These are phyloP conservation scores for Drosophila pachea DNA, from an alignment of 1,140 invertebrate genomes.

Conservation along the genomic window DNA sequence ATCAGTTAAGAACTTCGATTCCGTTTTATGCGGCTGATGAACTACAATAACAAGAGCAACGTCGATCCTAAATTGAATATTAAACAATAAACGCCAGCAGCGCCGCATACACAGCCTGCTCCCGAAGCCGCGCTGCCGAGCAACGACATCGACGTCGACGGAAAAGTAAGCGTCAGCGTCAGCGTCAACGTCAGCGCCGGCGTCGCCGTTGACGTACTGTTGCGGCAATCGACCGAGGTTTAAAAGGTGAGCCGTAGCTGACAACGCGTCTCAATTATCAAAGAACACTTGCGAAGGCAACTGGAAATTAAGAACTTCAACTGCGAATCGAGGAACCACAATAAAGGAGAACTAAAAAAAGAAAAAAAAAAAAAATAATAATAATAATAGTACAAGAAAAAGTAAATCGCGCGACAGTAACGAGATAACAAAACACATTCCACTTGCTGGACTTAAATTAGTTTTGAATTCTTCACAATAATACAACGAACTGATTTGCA, in stretches of 20 bases:
- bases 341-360: conserved; percentile 18
- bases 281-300: conserved; percentile 46
- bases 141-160: conserved; percentile 9
- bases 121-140: not conserved
- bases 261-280: conserved; percentile 50
- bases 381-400: too few relatives aligned
- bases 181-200: not conserved
- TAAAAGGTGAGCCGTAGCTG: conserved; percentile 38
- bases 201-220: not conserved
- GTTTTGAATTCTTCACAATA: conserved; percentile 32
- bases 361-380: not conserved
- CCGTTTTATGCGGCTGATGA: conserved; percentile 37
- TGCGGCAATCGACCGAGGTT: conserved; percentile 23
- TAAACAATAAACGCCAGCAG: conserved; percentile 58
- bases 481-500: conserved; percentile 13
- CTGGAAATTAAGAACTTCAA: conserved; percentile 24
- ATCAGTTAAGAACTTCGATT: conserved; percentile 56
- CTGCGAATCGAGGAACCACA: conserved; percentile 30
- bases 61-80: conserved; percentile 58
- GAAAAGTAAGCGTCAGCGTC: conserved; percentile 9
- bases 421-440: conserved; percentile 55
- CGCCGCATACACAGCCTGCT: not conserved
- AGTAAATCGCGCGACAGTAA: conserved; percentile 27
- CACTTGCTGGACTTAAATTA: conserved; percentile 47
- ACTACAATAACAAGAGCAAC: conserved; percentile 13